Evolutionary conservation across 1,140 invertebrate species (phyloP).

Genomic region (Reticulitermes speratus): DNA sequence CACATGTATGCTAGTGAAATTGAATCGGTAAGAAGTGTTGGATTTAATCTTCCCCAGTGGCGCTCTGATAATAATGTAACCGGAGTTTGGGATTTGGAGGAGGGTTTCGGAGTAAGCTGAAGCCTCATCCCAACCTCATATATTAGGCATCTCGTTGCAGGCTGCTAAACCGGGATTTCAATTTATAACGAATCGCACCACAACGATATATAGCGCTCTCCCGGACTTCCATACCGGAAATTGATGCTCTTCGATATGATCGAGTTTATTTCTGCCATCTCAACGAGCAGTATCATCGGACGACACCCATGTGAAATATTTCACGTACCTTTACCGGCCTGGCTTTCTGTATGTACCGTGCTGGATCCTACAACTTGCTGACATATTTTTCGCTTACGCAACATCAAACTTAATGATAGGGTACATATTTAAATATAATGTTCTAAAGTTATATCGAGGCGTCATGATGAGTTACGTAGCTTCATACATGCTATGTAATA

Average conservation of each 20-base stretch:
- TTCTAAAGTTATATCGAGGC: too few species aligned
- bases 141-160: too few species aligned
- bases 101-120: not conserved
- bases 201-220: not conserved
- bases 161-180: not conserved
- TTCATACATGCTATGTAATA: not conserved
- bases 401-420: not conserved
- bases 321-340: not conserved
- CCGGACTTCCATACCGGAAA: not conserved
- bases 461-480: too few species aligned
- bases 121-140: not conserved
- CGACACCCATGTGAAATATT: not conserved
- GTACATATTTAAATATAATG: not conserved
- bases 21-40: too few species aligned
- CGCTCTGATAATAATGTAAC: not conserved
- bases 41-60: too few species aligned
- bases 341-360: not conserved
- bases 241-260: not conserved
- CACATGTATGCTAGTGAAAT: too few species aligned
- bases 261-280: not conserved
- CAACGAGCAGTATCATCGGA: not conserved
- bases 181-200: slow-evolving; percentile 1
- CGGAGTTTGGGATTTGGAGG: not conserved
- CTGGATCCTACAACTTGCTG: not conserved
- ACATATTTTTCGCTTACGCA: not conserved